Conservation (phyloP, 2,888 invertebrate species). For the Strigamia maritima region DNA sequence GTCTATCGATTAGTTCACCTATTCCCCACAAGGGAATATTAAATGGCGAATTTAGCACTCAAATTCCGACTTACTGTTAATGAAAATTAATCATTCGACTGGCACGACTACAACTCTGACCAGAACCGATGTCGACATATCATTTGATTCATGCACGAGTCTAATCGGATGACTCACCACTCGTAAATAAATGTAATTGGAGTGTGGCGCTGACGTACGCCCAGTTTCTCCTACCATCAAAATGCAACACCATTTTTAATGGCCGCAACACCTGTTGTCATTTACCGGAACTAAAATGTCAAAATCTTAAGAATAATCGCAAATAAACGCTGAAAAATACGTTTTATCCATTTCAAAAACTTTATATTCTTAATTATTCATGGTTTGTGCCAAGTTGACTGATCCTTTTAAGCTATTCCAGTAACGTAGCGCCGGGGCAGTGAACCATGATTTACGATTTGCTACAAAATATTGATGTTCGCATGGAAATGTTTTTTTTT, state of each 20-base stretch:
- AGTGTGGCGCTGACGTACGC: not conserved
- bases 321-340: no score
- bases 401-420: not conserved
- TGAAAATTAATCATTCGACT: not conserved
- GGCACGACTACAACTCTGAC: no score
- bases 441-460: constrained; percentile 1
- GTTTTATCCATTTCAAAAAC: not conserved
- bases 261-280: not conserved
- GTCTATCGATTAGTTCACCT: not conserved
- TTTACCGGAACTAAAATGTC: not conserved
- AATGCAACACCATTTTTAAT: not conserved
- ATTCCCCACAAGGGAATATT: not conserved
- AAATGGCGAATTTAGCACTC: not conserved
- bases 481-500: not conserved
- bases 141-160: not conserved
- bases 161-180: not conserved
- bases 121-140: not conserved
- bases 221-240: not conserved
- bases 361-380: not conserved
- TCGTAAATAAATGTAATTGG: not conserved
- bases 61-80: not conserved
- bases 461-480: constrained; percentile 4
- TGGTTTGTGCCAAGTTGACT: not conserved
- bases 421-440: not conserved
- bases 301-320: not conserved